Evolutionary conservation across 1,140 invertebrate genomes (phyloP), one percentile per base, ranked within the genome.

Genomic region (Leptinotarsa undecemlineata): DNA sequence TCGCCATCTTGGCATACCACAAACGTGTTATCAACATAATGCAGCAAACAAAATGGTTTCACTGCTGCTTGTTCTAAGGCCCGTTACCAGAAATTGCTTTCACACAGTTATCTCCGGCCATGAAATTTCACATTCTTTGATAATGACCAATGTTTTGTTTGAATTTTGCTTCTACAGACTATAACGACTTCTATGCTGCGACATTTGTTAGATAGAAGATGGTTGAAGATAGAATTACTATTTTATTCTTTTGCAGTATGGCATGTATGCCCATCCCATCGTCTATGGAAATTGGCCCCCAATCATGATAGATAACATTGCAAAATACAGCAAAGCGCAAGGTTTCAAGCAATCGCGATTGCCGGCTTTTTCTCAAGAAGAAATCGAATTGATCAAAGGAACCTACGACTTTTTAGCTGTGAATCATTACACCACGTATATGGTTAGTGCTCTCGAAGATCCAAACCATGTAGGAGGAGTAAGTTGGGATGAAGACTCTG

Each of bases 231-330:
- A 11, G 0, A 42, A 42, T 42, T 11, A 42, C 3, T 8, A 33
- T 33, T 42, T 42, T n/a, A n/a, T n/a, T 17, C 0, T 42, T 77
- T 85, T 86, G 68, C 81, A 88, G 87, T 87, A 89, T 73, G 89
- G 88, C 4, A 89, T 88, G 87, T 91, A 89, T 77, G 88, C 86
- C 1, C 85, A 91, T 84, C 91, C 91, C 4, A 90, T 92, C 70
- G 91, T 88, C 77, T 87, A 87, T 8, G 91, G 91, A 8, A 89
- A 92, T 76, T 93, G 91, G 80, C 91, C 91, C 1, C 76, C 84
- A 74, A 84, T 90, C n/a, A 86, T 92, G 83, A 89, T 88, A 75
- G 83, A 88, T 17, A 86, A 86, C 21, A 84, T 92, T 4, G 86
- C 85, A 11, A 79, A 83, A 17, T 86, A 88, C 33, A 91, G 91